These are phyloP conservation scores for Hirudinaria manillensis DNA, from an alignment of 2,888 invertebrate genomes.

Conservation along the genomic window DNA sequence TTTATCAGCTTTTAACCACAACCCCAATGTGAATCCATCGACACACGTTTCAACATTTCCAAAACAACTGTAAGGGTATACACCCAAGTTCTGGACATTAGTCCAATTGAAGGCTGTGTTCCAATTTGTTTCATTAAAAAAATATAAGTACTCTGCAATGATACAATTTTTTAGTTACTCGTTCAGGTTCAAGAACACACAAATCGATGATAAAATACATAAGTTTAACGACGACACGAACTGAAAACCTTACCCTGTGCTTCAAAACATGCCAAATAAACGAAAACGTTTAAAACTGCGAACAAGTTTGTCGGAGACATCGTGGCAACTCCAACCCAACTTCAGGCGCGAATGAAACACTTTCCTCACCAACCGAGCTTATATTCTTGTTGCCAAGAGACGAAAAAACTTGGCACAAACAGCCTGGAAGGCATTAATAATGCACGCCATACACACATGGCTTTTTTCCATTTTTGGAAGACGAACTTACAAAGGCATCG, in stretches of 20 bases:
- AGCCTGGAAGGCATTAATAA: not conserved
- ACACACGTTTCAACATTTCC: constrained; percentile 46
- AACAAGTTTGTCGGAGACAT: too few relatives aligned
- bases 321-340: too few relatives aligned
- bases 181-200: too few relatives aligned
- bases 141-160: not conserved
- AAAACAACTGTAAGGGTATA: constrained; percentile 48
- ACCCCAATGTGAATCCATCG: constrained; percentile 44
- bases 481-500: too few relatives aligned
- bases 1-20: constrained; percentile 42
- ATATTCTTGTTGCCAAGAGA: constrained; percentile 11
- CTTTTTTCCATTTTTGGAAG: too few relatives aligned
- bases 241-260: too few relatives aligned
- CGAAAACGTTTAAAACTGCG: too few relatives aligned
- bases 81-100: constrained; percentile 39
- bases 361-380: not conserved
- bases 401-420: constrained; percentile 24
- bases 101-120: not conserved
- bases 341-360: too few relatives aligned
- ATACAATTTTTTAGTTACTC: not conserved
- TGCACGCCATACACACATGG: too few relatives aligned
- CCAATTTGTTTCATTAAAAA: constrained; percentile 19
- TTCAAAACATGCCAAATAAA: too few relatives aligned
- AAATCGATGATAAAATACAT: too few relatives aligned
- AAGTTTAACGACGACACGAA: too few relatives aligned